phyloP scores from a whole-genome alignment of 2,888 invertebrate genomes.

The Meteorus cinctellus region DNA sequence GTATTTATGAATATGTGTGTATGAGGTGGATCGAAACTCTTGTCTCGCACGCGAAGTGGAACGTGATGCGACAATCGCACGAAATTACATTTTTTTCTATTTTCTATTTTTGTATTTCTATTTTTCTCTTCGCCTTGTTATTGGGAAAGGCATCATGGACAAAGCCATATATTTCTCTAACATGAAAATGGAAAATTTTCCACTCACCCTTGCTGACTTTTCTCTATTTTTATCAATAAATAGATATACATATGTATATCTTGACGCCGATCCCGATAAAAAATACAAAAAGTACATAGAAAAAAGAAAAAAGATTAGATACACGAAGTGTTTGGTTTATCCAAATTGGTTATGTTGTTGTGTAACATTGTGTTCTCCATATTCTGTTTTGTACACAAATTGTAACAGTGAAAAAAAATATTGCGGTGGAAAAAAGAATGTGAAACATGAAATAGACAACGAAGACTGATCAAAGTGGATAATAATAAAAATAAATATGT shows the following conservation, averaged over 20 bases:
- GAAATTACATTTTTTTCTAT: slow-evolving; percentile 13
- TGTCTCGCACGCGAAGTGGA: slow-evolving; percentile 20
- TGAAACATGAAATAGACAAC: neutral
- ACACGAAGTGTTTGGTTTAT: neutral
- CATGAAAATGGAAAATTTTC: slow-evolving; percentile 13
- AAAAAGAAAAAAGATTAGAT: neutral
- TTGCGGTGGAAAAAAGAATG: neutral
- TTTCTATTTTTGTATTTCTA: neutral
- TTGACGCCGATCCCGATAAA: neutral
- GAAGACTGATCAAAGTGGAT: neutral
- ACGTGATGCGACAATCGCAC: neutral
- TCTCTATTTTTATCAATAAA: neutral
- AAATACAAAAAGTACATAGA: neutral
- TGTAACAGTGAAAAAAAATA: slow-evolving; percentile 1
- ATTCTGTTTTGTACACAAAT: neutral
- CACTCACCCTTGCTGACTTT: neutral
- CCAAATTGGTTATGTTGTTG: neutral
- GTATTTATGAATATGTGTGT: neutral
- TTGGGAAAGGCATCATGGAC: neutral
- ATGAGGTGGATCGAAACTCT: slow-evolving; percentile 22
- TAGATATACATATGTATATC: neutral
- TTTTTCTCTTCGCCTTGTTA: neutral
- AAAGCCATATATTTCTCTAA: slow-evolving; percentile 6
- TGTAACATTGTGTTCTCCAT: neutral
- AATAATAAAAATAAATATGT: neutral